Conservation (phyloP, 2,113 vertebrate species). For the Morone chrysops region DNA sequence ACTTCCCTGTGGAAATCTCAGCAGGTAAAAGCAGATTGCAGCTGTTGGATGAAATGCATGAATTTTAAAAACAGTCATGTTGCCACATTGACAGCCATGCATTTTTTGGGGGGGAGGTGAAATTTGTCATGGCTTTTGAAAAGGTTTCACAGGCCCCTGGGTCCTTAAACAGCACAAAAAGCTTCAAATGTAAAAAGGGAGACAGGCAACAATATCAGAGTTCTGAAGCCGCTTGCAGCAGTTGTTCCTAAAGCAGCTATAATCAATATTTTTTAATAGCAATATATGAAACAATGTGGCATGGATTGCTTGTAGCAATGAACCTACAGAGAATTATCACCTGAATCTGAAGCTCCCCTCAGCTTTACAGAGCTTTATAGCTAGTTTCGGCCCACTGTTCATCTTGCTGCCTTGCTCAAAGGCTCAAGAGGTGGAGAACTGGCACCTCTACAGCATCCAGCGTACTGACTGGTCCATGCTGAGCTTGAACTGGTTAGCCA, state of each 20-base stretch:
- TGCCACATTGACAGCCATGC: slow-evolving; percentile 41
- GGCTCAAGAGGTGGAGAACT: too few relatives aligned
- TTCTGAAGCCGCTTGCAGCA: background rate
- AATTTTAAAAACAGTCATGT: slow-evolving; percentile 68
- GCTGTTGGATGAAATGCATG: slow-evolving; percentile 64
- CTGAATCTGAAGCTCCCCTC: background rate
- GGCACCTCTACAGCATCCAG: too few relatives aligned
- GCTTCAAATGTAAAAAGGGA: background rate
- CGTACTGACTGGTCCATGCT: too few relatives aligned
- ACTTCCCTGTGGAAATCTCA: slow-evolving; percentile 70
- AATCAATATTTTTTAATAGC: background rate
- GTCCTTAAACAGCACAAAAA: slow-evolving; percentile 16
- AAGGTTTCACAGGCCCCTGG: slow-evolving; percentile 37
- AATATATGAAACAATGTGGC: background rate
- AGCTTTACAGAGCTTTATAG: background rate
- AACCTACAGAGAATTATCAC: background rate
- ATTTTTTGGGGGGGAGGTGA: slow-evolving; percentile 12
- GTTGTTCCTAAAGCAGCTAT: background rate
- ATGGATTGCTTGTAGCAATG: background rate
- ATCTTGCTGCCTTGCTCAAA: too few relatives aligned
- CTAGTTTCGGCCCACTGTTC: too few relatives aligned
- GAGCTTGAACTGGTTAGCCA: too few relatives aligned
- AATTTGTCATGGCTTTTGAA: slow-evolving; percentile 49
- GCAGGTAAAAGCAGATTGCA: slow-evolving; percentile 69
- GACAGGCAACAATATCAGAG: background rate